phyloP scores from a whole-genome alignment of 2,113 vertebrate species.

The Nipponia nippon region DNA sequence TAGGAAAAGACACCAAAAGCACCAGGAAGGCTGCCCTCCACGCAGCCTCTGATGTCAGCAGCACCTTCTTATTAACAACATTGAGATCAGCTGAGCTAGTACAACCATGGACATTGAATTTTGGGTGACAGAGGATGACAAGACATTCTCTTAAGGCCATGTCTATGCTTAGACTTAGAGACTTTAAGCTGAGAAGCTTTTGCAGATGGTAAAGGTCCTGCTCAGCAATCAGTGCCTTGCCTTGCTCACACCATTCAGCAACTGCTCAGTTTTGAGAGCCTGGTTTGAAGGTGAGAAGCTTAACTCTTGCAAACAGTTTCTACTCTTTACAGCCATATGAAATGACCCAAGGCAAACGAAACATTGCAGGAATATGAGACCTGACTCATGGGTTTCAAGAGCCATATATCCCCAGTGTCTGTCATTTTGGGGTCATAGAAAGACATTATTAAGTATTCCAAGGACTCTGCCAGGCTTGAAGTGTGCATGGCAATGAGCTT shows the following conservation, averaged over 20 bases:
- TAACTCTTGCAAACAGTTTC: background rate
- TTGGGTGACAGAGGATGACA: background rate
- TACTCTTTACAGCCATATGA: background rate
- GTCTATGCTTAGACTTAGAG: background rate
- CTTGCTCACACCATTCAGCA: background rate
- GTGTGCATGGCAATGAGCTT: background rate
- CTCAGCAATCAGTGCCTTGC: background rate
- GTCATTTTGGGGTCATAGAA: background rate
- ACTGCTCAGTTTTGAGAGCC: background rate
- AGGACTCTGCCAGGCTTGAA: background rate
- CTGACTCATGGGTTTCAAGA: background rate
- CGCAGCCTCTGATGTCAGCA: background rate
- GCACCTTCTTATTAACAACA: background rate
- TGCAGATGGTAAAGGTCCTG: background rate
- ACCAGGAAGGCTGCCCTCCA: background rate
- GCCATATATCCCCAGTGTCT: background rate
- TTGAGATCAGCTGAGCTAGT: background rate
- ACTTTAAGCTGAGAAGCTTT: background rate
- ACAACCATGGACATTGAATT: accelerated
- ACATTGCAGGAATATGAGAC: background rate
- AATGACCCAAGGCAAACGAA: background rate
- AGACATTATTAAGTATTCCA: background rate
- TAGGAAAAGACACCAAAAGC: background rate
- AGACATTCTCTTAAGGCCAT: background rate
- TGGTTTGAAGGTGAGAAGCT: background rate